Percentiles rank a stretch among this genome's conserved stretches.
These are phyloP conservation scores for Struthio camelus DNA, from an alignment of 2,113 vertebrate genomes.

Conservation along the genomic window DNA sequence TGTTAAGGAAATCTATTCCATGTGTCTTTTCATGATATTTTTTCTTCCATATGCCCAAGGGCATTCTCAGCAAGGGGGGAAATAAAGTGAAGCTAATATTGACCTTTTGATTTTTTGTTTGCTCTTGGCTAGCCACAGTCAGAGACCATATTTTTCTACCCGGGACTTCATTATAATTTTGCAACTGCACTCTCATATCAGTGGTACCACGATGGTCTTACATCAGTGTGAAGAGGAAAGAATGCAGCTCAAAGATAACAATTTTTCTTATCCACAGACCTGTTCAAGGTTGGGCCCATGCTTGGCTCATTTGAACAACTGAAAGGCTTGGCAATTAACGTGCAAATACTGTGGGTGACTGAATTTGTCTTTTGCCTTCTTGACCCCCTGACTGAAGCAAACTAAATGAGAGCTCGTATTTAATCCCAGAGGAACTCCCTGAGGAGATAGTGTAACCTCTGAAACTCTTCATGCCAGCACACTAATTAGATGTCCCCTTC, in stretches of 20 bases:
- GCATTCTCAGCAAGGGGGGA: not conserved
- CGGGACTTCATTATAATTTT: not conserved
- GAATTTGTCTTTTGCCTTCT: conserved; percentile 32
- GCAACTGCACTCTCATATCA: not conserved
- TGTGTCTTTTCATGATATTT: not conserved
- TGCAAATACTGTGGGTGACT: conserved; percentile 17
- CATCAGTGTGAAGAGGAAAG: not conserved
- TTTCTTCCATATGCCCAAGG: not conserved
- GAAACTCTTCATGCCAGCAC: not conserved
- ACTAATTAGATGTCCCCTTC: conserved; percentile 44
- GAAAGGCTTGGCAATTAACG: conserved; percentile 12
- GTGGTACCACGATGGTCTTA: not conserved
- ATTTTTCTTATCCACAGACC: not conserved
- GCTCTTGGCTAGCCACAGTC: not conserved
- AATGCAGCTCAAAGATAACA: not conserved
- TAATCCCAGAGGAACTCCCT: conserved; percentile 27
- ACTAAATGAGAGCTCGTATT: conserved; percentile 22
- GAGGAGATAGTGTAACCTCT: conserved; percentile 14
- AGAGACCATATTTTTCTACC: not conserved
- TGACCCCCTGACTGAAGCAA: conserved; percentile 31
- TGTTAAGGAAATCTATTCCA: not conserved
- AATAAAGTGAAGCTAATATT: not conserved
- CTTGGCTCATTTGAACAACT: not conserved
- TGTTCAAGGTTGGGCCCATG: not conserved
- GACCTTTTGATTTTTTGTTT: not conserved